Percentiles rank a stretch among this genome's conserved stretches.
Conservation (phyloP, 2,113 vertebrate genomes). For the Paramisgurnus dabryanus region DNA sequence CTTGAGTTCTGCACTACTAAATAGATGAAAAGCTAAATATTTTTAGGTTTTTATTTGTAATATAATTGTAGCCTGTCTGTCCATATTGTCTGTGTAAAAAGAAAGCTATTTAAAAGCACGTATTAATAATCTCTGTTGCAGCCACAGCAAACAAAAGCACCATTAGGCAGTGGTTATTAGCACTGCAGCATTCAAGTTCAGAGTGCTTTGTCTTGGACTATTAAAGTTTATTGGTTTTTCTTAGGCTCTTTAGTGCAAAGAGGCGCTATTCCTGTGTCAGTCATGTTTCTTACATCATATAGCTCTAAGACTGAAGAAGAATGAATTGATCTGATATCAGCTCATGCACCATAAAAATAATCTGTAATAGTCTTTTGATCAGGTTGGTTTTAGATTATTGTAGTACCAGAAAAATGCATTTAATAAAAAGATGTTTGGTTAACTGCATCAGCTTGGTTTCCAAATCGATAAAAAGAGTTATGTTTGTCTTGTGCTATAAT, state of each 20-base stretch:
- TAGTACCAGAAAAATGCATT: not conserved
- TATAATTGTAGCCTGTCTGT: too few relatives aligned
- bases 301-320: not conserved
- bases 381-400: not conserved
- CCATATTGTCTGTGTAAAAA: too few relatives aligned
- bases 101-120: not conserved
- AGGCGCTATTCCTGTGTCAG: not conserved
- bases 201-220: not conserved
- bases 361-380: not conserved
- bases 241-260: not conserved
- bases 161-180: not conserved
- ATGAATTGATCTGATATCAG: not conserved
- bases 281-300: not conserved
- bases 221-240: slow-evolving; percentile 31
- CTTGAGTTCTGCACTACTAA: too few relatives aligned
- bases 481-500: not conserved
- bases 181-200: not conserved
- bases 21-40: too few relatives aligned
- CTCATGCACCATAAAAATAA: not conserved
- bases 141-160: not conserved
- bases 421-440: slow-evolving; percentile 18
- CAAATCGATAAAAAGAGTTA: slow-evolving; percentile 29
- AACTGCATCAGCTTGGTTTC: not conserved
- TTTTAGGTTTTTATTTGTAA: too few relatives aligned
- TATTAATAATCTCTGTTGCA: not conserved